Evolutionary conservation across 2,888 invertebrate genomes (phyloP), one percentile per base, ranked within the genome.

Genomic region (Aspidiotus rigidus): DNA sequence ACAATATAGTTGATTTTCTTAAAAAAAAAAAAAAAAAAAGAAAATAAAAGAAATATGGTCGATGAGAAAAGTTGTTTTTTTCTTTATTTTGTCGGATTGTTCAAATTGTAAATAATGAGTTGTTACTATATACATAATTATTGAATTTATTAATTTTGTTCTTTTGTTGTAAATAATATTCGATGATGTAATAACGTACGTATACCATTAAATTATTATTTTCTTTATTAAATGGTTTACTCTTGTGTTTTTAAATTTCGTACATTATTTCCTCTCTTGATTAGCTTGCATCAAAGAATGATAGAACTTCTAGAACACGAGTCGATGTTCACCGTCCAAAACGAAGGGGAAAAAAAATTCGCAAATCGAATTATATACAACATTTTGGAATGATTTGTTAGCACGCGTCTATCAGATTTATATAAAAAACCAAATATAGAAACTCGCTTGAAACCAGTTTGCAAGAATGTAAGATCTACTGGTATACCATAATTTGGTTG

Each of bases 181-280:
- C 53, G 67, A 67, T 28, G 67, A 67, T 67, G 67, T 67, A 67
- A 67, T 67, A 67, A 67, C 67, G 67, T 67, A 67, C 67, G 67
- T 67, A 67, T 67, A 67, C 67, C 67, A 67, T 67, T 67, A 67
- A 67, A 67, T 67, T 67, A 67, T 67, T 67, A 67, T 67, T 67
- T 67, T 67, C 57, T 67, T 60, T 44, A 67, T 67, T 67, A 67
- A 67, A 67, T 60, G 67, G 67, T 67, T 67, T 67, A 60, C 60
- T 67, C 60, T 67, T 60, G 67, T 67, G 67, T 67, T 67, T 67
- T 67, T 67, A 67, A 67, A 60, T 67, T 67, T 57, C 13, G 39
- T 28, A 28, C 28, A 28, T 28, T 28, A 28, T 28, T 28, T 28
- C 28, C 28, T 28, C 5, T 28, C 28, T 28, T 28, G 5, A 28